A percentile compares a stretch with the other conserved stretches of the same genome.
Evolutionary conservation across 53 echinoderm and acorn worm species (phyloP).

Genomic region (Holothuria leucospilota): DNA sequence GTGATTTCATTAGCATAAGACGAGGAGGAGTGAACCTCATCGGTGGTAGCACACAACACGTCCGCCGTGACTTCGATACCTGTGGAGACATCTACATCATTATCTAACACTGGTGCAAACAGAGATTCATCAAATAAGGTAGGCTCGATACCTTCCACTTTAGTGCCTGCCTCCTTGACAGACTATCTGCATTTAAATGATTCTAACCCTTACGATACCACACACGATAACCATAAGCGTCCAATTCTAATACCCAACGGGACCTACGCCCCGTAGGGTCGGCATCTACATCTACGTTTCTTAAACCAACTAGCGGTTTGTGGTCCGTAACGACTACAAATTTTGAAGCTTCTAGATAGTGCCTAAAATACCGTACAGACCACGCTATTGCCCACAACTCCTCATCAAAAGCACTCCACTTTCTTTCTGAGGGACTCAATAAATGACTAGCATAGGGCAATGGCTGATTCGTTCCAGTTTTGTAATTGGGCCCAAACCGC

Average conservation of each 20-base stretch:
- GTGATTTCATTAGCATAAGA: no score
- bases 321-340: neutral
- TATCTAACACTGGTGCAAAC: no score
- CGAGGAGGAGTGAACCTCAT: no score
- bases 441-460: neutral
- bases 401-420: no score
- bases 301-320: neutral
- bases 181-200: neutral
- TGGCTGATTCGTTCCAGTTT: neutral
- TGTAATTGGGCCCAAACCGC: neutral
- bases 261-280: neutral
- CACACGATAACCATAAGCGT: neutral
- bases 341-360: neutral
- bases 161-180: no score
- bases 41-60: no score
- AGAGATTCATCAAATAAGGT: no score
- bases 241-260: neutral
- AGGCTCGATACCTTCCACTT: no score
- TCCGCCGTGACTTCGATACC: no score
- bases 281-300: neutral
- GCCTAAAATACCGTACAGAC: neutral
- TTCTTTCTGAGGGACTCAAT: neutral
- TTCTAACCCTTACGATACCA: neutral
- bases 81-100: no score
- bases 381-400: neutral